Evolutionary conservation across 1,140 invertebrate species (phyloP), one percentile per base, ranked within the genome.

Genomic region (Uloborus diversus): DNA sequence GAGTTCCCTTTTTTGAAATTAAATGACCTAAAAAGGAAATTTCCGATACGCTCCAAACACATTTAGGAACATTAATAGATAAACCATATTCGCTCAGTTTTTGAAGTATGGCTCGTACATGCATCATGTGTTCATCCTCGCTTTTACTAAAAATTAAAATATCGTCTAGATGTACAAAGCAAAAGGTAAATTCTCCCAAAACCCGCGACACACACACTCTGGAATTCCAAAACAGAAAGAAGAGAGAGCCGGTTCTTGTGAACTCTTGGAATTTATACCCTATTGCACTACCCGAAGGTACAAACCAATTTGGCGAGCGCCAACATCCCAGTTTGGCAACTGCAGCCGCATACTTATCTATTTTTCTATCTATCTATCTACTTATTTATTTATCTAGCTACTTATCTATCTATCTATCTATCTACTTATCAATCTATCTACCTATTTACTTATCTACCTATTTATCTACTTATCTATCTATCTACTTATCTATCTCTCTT

Each of bases 1-100:
- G 57, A 1, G 35, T 73, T 1, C 56, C 69, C 1, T 59, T 5
- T 0, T 37, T 73, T 4, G 32, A 37, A 9, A 73, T 42, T n/a
- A 37, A 37, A 28, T 57, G 35, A 3, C 69, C 69, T 1, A 73
- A 25, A 20, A 73, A 73, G 11, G 51, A 37, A 30, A 73, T 28
- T 61, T 57, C 53, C 9, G 27, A 14, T 37, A 37, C 32, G 25
- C 35, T 25, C 1, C 62, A 76, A 35, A 64, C n/a, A 53, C 71
- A 62, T 32, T 76, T 76, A 1, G 13, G 3, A 9, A 65, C 5
- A 17, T 64, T 76, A 0, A 62, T 23, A 3, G 5, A 51, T 3
- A 76, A 49, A 1, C 71, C 71, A 49, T 65, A 62, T 1, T 28
- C 25, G 17, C 33, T 33, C 23, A 76, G 20, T 25, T 23, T 30